phyloP scores from a whole-genome alignment of 2,797 vertebrate species.

The Tinamus major region DNA sequence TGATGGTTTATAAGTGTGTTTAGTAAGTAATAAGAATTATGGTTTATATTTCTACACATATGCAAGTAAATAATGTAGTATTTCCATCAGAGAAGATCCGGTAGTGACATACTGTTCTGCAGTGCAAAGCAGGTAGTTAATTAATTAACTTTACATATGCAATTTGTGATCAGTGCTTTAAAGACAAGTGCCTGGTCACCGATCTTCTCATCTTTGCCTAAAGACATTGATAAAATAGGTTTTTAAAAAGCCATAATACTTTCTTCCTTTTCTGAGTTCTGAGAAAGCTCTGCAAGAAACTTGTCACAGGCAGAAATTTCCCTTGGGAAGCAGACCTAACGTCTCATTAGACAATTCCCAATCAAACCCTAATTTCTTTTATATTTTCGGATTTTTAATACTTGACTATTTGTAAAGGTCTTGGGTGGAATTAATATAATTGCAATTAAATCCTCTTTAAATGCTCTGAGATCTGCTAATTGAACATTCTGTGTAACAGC shows the following conservation, averaged over 20 bases:
- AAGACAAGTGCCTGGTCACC: not conserved
- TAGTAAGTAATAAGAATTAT: not conserved
- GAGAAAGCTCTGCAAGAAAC: not conserved
- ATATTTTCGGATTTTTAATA: conserved; percentile 24
- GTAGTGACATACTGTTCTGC: not conserved
- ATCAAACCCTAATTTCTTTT: conserved; percentile 15
- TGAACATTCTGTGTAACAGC: conserved; percentile 1
- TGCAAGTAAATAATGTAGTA: not conserved
- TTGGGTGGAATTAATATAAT: conserved; percentile 16
- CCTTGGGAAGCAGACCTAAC: not conserved
- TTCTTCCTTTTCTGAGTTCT: not conserved
- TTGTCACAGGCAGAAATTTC: not conserved
- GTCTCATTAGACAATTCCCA: not conserved
- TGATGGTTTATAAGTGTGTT: not conserved
- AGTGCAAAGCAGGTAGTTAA: not conserved
- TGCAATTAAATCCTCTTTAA: conserved; percentile 34
- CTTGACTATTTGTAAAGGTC: conserved; percentile 27
- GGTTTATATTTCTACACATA: not conserved
- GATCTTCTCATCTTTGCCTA: not conserved
- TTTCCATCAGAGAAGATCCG: not conserved
- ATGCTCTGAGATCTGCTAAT: conserved; percentile 13
- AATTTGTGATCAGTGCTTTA: not conserved
- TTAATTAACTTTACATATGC: not conserved
- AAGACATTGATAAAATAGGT: not conserved
- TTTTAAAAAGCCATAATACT: not conserved